phyloP scores from a whole-genome alignment of 2,113 vertebrate genomes.

The Podocnemis expansa region DNA sequence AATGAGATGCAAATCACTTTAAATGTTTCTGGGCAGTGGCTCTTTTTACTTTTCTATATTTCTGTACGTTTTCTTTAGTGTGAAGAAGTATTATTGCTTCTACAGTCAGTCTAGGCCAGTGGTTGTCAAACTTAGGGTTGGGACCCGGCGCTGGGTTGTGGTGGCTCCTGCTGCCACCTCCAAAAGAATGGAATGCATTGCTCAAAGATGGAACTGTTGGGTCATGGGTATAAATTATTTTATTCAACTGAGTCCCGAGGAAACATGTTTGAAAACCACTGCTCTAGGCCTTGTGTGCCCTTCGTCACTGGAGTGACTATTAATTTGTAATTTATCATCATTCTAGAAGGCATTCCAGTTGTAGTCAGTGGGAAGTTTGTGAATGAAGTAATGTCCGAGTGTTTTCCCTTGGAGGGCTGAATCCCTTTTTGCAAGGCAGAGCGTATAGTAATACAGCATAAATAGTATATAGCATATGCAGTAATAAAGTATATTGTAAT shows the following conservation, averaged over 20 bases:
- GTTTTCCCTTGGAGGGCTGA: background rate
- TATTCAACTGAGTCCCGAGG: no score
- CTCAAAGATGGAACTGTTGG: no score
- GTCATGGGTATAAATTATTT: no score
- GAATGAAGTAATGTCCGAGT: background rate
- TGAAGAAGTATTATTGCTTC: background rate
- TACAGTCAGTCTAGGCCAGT: background rate
- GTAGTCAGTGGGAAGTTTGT: background rate
- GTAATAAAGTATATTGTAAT: background rate
- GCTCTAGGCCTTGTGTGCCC: background rate
- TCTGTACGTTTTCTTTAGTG: background rate
- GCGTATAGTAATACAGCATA: background rate
- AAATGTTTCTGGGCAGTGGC: background rate
- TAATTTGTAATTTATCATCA: background rate
- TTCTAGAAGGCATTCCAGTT: background rate
- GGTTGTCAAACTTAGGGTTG: no score
- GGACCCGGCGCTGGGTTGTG: no score
- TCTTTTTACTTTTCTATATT: background rate
- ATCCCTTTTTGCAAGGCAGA: background rate
- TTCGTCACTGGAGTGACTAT: background rate
- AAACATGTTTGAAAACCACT: no score
- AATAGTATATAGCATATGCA: no score
- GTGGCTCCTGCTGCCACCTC: no score
- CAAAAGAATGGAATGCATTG: no score
- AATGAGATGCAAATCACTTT: background rate